These are phyloP conservation scores for Struthidea cinerea DNA, from an alignment of 2,113 vertebrate genomes.

Conservation along the genomic window DNA sequence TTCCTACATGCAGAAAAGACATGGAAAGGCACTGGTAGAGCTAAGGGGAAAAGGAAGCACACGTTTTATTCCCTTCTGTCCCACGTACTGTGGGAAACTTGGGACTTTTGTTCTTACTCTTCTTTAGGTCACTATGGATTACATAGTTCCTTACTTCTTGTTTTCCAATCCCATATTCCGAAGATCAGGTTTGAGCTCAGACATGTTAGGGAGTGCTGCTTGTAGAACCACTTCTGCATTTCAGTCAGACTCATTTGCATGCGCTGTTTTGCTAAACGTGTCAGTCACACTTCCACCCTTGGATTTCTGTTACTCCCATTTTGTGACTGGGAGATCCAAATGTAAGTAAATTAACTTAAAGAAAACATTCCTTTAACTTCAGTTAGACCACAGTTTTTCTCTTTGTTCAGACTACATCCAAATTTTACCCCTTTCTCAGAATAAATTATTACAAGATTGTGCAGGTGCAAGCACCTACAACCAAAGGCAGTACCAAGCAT, in stretches of 20 bases:
- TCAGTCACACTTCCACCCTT: not conserved
- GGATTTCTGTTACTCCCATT: not conserved
- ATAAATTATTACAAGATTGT: not conserved
- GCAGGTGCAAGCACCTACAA: not conserved
- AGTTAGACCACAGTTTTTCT: not conserved
- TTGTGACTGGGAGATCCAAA: not conserved
- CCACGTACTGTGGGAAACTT: not conserved
- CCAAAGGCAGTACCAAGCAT: not conserved
- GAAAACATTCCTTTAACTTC: not conserved
- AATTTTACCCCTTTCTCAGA: not conserved
- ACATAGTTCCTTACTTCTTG: not conserved
- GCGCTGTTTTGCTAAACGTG: not conserved
- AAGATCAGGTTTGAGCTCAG: not conserved
- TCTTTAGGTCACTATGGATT: not conserved
- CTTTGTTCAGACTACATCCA: not conserved
- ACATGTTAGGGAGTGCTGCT: not conserved
- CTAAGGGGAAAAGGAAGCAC: not conserved
- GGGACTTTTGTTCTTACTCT: not conserved
- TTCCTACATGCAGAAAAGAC: not conserved
- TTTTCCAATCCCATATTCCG: not conserved
- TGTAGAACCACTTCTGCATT: not conserved
- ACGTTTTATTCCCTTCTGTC: not conserved
- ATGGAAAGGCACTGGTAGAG: not conserved
- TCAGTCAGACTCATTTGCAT: accelerated
- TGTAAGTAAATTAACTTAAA: not conserved